Conservation (phyloP, 2,113 vertebrate genomes). For the Macaca nemestrina region DNA sequence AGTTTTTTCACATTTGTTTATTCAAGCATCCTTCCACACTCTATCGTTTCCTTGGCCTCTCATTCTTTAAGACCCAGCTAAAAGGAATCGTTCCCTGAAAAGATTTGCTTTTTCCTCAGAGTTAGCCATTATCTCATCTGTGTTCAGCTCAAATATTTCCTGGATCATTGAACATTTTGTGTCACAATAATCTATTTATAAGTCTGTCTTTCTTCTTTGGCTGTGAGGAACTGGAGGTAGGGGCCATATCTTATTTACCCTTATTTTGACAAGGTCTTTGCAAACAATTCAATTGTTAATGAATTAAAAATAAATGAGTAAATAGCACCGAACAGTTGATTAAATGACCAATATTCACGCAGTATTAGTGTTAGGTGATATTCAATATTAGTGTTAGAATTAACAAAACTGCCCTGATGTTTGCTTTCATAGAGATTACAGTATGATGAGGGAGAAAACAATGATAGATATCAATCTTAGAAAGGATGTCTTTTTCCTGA, state of each 20-base stretch:
- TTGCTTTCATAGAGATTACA: not conserved
- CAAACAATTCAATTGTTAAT: not conserved
- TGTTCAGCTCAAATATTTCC: not conserved
- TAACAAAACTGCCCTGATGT: not conserved
- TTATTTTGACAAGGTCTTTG: not conserved
- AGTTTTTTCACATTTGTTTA: not conserved
- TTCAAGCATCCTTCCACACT: not conserved
- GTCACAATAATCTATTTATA: not conserved
- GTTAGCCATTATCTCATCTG: not conserved
- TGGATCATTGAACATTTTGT: not conserved
- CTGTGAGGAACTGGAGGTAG: not conserved
- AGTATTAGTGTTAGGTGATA: too few relatives aligned
- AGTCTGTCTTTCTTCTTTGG: not conserved
- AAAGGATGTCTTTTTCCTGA: not conserved
- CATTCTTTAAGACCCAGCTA: not conserved
- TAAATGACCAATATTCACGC: not conserved
- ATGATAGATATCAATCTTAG: not conserved
- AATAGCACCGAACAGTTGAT: not conserved
- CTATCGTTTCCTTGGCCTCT: not conserved
- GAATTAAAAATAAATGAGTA: not conserved
- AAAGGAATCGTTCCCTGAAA: not conserved
- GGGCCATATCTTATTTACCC: not conserved
- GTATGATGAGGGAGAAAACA: not conserved
- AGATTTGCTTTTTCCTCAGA: not conserved
- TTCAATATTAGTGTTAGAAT: not conserved